These are phyloP conservation scores for Polyodon spathula DNA, from an alignment of 2,113 vertebrate species.

Conservation along the genomic window DNA sequence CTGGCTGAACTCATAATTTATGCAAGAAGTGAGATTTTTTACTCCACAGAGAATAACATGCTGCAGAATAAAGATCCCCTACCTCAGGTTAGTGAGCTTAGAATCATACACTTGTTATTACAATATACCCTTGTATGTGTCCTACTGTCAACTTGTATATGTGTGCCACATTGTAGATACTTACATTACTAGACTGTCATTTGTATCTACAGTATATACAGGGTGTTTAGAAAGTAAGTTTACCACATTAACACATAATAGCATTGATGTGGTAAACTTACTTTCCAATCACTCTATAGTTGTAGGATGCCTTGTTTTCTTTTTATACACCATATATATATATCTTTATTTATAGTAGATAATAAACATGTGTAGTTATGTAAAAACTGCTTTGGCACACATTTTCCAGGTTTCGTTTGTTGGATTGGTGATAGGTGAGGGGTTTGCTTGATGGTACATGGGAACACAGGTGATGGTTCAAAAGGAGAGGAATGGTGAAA, in stretches of 20 bases:
- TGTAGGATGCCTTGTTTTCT: neutral
- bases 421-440: constrained; percentile 22
- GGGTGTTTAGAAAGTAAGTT: neutral
- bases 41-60: constrained; percentile 30
- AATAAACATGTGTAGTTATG: constrained; percentile 29
- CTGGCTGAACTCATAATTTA: constrained; percentile 28
- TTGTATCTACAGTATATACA: neutral
- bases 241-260: no score
- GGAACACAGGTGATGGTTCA: constrained; percentile 11
- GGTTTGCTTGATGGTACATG: constrained; percentile 8
- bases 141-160: constrained; percentile 2
- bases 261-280: no score
- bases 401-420: constrained; percentile 36
- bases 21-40: constrained; percentile 31
- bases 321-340: neutral
- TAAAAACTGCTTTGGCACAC: constrained; percentile 31
- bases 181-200: constrained; percentile 19
- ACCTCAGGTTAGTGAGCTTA: constrained; percentile 39
- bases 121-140: constrained; percentile 4
- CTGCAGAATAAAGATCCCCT: constrained; percentile 24
- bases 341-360: neutral
- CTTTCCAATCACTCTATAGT: neutral
- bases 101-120: constrained; percentile 15
- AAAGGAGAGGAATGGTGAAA: constrained; percentile 10
- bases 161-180: constrained; percentile 28